Evolutionary conservation across 2,888 invertebrate genomes (phyloP).

Genomic region (Phaonia tiefii): DNA sequence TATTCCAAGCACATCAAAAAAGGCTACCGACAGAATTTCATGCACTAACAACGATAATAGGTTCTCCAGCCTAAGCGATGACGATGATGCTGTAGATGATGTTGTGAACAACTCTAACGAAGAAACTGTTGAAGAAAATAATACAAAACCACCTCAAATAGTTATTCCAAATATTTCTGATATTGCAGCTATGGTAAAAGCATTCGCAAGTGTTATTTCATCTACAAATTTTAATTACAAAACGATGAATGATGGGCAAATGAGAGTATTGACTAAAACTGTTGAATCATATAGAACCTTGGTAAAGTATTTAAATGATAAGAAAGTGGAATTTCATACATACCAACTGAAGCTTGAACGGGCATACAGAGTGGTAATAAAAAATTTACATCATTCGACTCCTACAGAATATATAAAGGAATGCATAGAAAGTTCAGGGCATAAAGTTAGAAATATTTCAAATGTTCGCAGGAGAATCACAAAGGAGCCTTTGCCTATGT

Average conservation of each 20-base stretch:
- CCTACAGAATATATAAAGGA: background rate
- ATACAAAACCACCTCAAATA: background rate
- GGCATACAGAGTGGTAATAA: slow-evolving; percentile 15
- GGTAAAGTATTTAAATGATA: background rate
- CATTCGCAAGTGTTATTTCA: background rate
- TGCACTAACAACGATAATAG: background rate
- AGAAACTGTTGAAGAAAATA: background rate
- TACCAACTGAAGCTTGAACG: slow-evolving; percentile 7
- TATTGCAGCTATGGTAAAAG: background rate
- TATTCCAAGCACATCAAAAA: background rate
- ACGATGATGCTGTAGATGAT: background rate
- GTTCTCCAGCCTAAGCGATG: background rate
- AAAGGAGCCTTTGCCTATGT: slow-evolving; percentile 54
- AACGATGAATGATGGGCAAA: background rate
- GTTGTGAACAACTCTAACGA: too few relatives aligned
- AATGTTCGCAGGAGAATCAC: slow-evolving; percentile 42
- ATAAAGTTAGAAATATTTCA: slow-evolving; percentile 42
- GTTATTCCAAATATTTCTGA: background rate
- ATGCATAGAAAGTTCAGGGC: background rate
- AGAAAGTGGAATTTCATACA: slow-evolving; percentile 17
- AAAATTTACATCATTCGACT: too few relatives aligned
- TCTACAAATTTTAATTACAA: background rate
- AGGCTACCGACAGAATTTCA: background rate
- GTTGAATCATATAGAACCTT: background rate
- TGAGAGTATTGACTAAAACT: background rate